A percentile compares a stretch with the other conserved stretches of the same genome.
phyloP scores from a whole-genome alignment of 1,140 invertebrate species.

The Potamilus streckersoni region DNA sequence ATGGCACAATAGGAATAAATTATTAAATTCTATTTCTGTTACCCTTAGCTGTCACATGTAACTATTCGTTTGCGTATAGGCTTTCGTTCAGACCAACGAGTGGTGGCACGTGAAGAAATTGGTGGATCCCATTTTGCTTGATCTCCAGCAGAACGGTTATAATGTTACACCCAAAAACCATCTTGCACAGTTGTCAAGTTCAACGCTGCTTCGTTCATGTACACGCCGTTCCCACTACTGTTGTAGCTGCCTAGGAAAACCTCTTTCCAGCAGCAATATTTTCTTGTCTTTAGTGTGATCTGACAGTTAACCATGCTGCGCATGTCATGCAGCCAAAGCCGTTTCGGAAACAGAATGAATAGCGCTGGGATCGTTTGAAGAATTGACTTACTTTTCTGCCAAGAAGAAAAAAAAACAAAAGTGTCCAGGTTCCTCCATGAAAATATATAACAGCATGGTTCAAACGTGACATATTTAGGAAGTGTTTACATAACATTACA shows the following conservation, averaged over 20 bases:
- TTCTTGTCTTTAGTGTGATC: not conserved
- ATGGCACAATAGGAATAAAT: no score
- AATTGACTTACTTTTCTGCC: constrained; percentile 9
- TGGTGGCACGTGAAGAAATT: constrained; percentile 39
- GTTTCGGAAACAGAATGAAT: constrained; percentile 23
- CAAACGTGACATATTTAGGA: no score
- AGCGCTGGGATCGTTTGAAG: not conserved
- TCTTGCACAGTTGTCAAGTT: constrained; percentile 35
- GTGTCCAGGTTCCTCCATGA: no score
- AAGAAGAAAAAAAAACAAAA: not conserved
- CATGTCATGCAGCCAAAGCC: constrained; percentile 2
- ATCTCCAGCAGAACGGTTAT: constrained; percentile 23
- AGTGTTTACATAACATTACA: no score
- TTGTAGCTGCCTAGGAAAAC: not conserved
- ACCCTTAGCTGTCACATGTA: no score
- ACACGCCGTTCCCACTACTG: constrained; percentile 30
- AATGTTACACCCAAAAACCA: constrained; percentile 37
- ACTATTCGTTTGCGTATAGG: no score
- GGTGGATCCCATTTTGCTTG: constrained; percentile 31
- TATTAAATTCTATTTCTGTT: no score
- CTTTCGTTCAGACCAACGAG: constrained; percentile 23
- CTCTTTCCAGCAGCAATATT: not conserved
- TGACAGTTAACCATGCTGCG: not conserved
- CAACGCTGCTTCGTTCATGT: constrained; percentile 38
- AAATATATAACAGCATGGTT: no score